phyloP scores from a whole-genome alignment of 1,140 invertebrate genomes.

The Bombus affinis region DNA sequence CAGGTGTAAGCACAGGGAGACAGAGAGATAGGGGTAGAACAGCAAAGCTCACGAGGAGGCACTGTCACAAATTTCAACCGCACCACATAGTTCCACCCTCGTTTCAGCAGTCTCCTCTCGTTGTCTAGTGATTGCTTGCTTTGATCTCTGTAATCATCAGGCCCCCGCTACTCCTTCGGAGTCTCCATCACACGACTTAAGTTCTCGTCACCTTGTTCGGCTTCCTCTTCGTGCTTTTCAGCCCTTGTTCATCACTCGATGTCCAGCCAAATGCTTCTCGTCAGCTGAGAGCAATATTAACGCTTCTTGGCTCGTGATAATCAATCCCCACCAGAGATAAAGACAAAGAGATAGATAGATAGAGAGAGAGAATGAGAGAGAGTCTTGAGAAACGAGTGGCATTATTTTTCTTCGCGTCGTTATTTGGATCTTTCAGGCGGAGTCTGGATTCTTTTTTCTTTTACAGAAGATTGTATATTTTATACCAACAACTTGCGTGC shows the following conservation, averaged over 20 bases:
- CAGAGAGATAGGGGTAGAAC: not conserved
- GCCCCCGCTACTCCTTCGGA: conserved; percentile 30
- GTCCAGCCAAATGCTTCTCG: conserved; percentile 19
- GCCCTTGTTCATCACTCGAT: conserved; percentile 11
- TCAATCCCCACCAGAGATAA: not conserved
- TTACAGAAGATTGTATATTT: not conserved
- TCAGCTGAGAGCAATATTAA: conserved; percentile 33
- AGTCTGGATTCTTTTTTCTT: too few species aligned
- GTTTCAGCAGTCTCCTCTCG: conserved; percentile 62
- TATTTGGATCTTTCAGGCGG: not conserved
- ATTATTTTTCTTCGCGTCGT: not conserved
- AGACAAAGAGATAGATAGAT: too few species aligned
- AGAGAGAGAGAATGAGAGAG: too few species aligned
- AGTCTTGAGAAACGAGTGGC: not conserved
- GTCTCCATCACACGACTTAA: conserved; percentile 61
- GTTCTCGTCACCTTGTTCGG: conserved; percentile 65
- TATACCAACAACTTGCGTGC: not conserved
- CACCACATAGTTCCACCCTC: conserved; percentile 38
- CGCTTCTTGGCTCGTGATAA: conserved; percentile 27
- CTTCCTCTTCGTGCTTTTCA: conserved; percentile 35
- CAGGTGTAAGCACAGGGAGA: conserved; percentile 18
- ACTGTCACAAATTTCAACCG: conserved; percentile 36
- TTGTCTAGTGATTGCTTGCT: conserved; percentile 78
- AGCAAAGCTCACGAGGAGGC: not conserved
- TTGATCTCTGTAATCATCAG: conserved; percentile 79